phyloP scores from a whole-genome alignment of 1,140 invertebrate genomes.

The Heliconius hermathena region DNA sequence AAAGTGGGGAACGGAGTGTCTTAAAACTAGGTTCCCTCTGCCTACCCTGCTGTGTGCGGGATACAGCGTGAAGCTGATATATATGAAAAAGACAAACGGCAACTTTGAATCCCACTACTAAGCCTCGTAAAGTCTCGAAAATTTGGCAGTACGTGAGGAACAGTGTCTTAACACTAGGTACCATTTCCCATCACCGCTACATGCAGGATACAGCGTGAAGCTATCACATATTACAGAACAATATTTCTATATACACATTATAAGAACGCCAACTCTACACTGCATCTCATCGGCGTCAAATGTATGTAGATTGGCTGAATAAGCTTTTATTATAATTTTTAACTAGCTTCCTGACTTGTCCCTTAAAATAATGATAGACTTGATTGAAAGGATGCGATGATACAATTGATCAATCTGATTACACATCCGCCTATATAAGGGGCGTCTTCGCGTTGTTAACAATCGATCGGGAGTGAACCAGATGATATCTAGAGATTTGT shows the following conservation, averaged over 20 bases:
- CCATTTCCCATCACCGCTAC: background rate
- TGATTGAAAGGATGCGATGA: conserved; percentile 6
- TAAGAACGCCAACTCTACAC: background rate
- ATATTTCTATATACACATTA: background rate
- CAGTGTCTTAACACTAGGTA: background rate
- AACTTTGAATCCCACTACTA: too few relatives aligned
- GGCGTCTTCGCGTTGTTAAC: conserved; percentile 18
- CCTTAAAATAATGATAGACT: conserved; percentile 19
- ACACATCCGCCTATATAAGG: conserved; percentile 16
- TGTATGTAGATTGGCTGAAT: conserved; percentile 12
- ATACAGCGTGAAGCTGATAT: too few relatives aligned
- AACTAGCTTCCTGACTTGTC: conserved; percentile 15
- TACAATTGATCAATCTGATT: conserved; percentile 24
- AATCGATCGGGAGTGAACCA: background rate
- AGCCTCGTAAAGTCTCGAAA: too few relatives aligned
- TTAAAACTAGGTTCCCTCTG: too few relatives aligned
- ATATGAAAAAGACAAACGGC: too few relatives aligned
- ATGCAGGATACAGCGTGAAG: background rate
- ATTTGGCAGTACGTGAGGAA: background rate
- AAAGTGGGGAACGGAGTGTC: too few relatives aligned
- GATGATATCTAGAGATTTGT: background rate
- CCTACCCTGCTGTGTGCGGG: too few relatives aligned
- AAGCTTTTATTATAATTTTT: conserved; percentile 7
- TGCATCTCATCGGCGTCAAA: background rate
- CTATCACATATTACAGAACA: background rate